Conservation (phyloP, 2,797 vertebrate genomes). For the Lutjanus campechanus region DNA sequence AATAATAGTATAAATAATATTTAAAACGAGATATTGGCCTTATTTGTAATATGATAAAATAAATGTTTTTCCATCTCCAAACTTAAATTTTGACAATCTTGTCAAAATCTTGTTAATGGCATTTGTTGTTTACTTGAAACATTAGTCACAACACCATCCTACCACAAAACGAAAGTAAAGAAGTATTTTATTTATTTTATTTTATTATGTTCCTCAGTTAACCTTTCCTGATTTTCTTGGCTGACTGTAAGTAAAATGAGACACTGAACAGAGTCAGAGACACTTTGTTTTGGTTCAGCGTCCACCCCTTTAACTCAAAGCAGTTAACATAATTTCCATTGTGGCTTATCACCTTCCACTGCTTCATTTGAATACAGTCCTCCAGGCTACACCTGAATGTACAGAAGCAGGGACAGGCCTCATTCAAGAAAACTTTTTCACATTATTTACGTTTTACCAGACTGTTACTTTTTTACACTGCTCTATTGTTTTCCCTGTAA, state of each 20-base stretch:
- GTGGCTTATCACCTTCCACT: conserved; percentile 57
- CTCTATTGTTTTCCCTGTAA: neutral
- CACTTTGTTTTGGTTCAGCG: neutral
- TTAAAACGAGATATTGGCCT: neutral
- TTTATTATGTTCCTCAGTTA: neutral
- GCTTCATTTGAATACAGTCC: conserved; percentile 76
- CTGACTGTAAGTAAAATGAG: neutral
- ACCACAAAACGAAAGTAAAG: neutral
- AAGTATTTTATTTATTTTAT: no score
- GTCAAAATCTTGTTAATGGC: neutral
- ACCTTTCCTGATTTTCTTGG: neutral
- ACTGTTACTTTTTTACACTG: neutral
- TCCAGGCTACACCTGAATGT: conserved; percentile 36
- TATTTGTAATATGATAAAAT: neutral
- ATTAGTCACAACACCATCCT: neutral
- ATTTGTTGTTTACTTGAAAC: neutral
- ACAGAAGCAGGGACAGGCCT: conserved; percentile 13
- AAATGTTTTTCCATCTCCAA: neutral
- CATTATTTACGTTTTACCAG: conserved; percentile 38
- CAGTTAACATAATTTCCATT: conserved; percentile 73
- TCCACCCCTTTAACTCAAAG: conserved; percentile 14
- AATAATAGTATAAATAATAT: no score
- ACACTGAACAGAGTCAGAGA: neutral
- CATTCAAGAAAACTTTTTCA: conserved; percentile 4
- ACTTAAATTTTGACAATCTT: neutral